phyloP scores from a whole-genome alignment of 2,113 vertebrate species.

The Caloenas nicobarica region DNA sequence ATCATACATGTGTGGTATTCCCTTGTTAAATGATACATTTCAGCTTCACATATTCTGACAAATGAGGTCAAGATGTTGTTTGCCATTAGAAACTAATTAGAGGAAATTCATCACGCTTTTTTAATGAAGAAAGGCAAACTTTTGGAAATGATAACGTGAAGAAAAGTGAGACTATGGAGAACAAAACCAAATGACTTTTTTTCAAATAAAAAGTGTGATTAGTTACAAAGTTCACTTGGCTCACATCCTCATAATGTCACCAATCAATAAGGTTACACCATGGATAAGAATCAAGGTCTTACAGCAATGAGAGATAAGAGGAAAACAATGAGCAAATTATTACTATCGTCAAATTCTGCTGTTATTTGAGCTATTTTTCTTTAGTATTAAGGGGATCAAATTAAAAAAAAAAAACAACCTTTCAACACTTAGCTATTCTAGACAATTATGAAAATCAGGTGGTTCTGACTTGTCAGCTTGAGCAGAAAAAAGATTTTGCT shows the following conservation, averaged over 20 bases:
- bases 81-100: constrained; percentile 46
- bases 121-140: constrained; percentile 25
- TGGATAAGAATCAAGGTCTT: background rate
- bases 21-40: constrained; percentile 48
- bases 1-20: constrained; percentile 58
- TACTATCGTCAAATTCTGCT: background rate
- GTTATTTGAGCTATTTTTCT: background rate
- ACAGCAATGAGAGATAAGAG: background rate
- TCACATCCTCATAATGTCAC: background rate
- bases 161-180: background rate
- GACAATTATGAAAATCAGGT: background rate
- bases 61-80: constrained; percentile 64
- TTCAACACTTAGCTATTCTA: background rate
- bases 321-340: background rate
- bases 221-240: background rate
- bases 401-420: background rate
- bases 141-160: background rate
- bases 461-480: background rate
- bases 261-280: background rate
- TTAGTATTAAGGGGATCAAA: background rate
- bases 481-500: background rate
- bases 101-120: background rate
- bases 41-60: constrained; percentile 40
- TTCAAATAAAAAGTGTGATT: background rate
- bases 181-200: background rate